Evolutionary conservation across 2,888 invertebrate species (phyloP).

Genomic region (Thumatha senex): DNA sequence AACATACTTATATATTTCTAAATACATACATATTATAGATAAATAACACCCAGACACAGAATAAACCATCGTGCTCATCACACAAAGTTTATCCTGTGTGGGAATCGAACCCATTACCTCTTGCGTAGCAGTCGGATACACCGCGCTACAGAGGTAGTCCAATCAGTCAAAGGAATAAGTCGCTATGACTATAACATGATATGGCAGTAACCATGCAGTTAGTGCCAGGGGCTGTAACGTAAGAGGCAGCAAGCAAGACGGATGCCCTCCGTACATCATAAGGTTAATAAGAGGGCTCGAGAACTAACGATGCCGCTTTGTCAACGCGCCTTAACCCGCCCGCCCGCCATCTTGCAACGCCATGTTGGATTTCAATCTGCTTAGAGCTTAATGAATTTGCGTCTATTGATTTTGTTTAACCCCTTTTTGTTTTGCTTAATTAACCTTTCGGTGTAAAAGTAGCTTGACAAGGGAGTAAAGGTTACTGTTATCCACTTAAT

Average conservation of each 20-base stretch:
- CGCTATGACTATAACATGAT: constrained; percentile 11
- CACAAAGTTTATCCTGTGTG: too few relatives aligned
- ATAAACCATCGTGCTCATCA: too few relatives aligned
- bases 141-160: too few relatives aligned
- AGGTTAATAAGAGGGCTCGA: constrained; percentile 84
- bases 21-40: too few relatives aligned
- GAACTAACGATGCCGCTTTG: constrained; percentile 83
- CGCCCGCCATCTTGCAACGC: constrained; percentile 73
- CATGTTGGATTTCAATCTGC: constrained; percentile 82
- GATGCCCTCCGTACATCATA: constrained; percentile 82
- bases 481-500: constrained; percentile 47
- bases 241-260: constrained; percentile 61
- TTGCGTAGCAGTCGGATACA: too few relatives aligned
- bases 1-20: too few relatives aligned
- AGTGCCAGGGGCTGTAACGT: constrained; percentile 46
- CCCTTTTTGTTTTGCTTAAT: constrained; percentile 83
- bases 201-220: constrained; percentile 27
- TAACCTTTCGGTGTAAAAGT: constrained; percentile 78
- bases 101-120: too few relatives aligned
- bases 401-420: constrained; percentile 83
- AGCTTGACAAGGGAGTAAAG: constrained; percentile 56
- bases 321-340: constrained; percentile 79
- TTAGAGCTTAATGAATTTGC: constrained; percentile 83
- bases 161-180: too few relatives aligned
- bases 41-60: too few relatives aligned